Percentiles rank a stretch among this genome's conserved stretches.
phyloP scores from a whole-genome alignment of 2,888 invertebrate genomes.

The Asteroscopus sphinx region DNA sequence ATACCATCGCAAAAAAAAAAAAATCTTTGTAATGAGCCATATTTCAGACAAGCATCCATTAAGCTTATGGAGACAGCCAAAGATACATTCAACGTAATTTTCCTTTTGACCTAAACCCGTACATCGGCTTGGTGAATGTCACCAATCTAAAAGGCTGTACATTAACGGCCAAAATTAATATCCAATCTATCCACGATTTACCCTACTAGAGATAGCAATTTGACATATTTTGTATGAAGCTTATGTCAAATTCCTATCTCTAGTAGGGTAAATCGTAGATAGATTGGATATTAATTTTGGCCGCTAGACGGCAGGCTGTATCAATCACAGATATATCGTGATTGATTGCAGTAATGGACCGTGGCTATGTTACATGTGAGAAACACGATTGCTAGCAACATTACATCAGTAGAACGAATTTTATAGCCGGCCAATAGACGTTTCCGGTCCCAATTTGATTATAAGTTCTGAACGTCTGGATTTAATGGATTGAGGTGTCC shows the following conservation, averaged over 20 bases:
- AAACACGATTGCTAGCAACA: conserved; percentile 16
- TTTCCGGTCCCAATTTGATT: conserved; percentile 34
- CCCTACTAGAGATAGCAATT: no score
- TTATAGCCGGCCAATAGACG: conserved; percentile 39
- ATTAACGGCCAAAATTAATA: no score
- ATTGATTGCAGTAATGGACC: conserved; percentile 38
- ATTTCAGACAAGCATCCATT: conserved; percentile 24
- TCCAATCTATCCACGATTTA: no score
- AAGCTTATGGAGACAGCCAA: conserved; percentile 6
- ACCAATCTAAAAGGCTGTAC: conserved; percentile 26
- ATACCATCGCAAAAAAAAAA: background rate
- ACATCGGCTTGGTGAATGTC: conserved; percentile 23
- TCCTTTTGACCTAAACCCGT: conserved; percentile 31
- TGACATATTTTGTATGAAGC: no score
- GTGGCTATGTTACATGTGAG: conserved; percentile 8
- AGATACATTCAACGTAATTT: conserved; percentile 31
- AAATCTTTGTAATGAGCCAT: background rate
- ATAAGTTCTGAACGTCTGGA: conserved; percentile 18
- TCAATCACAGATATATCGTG: conserved; percentile 36
- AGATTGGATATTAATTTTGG: no score
- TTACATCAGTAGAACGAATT: conserved; percentile 44
- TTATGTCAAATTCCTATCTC: no score
- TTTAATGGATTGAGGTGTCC: conserved; percentile 16
- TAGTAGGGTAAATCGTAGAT: no score
- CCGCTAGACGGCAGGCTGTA: conserved; percentile 13